Conservation (phyloP, 2,797 vertebrate species). For the Pyrrhura leucotis region DNA sequence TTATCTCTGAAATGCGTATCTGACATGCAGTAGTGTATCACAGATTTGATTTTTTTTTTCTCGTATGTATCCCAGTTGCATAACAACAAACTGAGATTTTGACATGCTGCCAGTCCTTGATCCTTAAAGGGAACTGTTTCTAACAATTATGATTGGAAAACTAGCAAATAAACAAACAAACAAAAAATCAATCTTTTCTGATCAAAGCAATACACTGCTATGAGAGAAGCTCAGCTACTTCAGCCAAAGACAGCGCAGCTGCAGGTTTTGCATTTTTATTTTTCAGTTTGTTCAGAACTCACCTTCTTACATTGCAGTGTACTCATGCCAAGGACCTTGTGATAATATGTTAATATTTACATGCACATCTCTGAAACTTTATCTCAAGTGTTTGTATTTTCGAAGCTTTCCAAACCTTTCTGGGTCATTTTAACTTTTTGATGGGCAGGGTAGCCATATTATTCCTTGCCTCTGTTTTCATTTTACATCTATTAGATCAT, state of each 20-base stretch:
- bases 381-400: not conserved
- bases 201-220: not conserved
- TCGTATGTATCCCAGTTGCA: not conserved
- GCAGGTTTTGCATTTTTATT: not conserved
- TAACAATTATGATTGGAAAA: not conserved
- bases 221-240: not conserved
- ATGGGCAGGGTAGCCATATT: not conserved
- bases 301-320: not conserved
- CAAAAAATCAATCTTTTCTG: constrained; percentile 4
- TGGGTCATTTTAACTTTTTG: not conserved
- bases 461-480: not conserved
- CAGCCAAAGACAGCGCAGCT: not conserved
- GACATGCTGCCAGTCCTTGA: not conserved
- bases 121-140: constrained; percentile 24
- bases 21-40: constrained; percentile 30
- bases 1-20: constrained; percentile 55
- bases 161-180: not conserved
- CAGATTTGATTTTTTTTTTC: constrained; percentile 42
- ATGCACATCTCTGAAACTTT: not conserved
- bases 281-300: not conserved
- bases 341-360: not conserved
- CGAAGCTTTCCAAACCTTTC: not conserved
- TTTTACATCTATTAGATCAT: not conserved
- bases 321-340: not conserved
- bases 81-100: not conserved